Base-by-base conservation (phyloP, 1,140 invertebrate genomes). In the Danaus melanippus region DNA sequence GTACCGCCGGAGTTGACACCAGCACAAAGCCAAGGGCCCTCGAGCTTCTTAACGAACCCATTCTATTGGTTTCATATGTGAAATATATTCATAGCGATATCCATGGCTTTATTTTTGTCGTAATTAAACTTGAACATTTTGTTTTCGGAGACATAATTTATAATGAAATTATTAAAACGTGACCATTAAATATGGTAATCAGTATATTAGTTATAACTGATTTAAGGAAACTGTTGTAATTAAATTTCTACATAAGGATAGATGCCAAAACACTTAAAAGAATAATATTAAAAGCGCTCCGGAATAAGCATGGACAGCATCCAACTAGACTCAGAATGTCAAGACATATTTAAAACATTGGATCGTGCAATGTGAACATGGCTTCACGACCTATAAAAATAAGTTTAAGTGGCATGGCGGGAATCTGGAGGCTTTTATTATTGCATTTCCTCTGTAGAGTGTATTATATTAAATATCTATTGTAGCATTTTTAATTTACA, bases 1-100 rank as follows among this genome's bases (percentile, higher is more conserved):
- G 58, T 54, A 56, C 53, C 66, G 58, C 62, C 62, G 67, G 60
- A 66, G 46, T 70, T 75, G 79, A 75, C 72, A 67, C 70, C 70
- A 58, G 75, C 71, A 81, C 74, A 83, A 81, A 76, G 58, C 66
- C 45, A 58, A 63, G 82, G 54, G 78, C 78, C 62, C 77, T 85
- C 51, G 56, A 75, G 68, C 52, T 68, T 74, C 79, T 77, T 84
- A 85, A 85, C 82, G 82, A 85, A 79, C 58, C 74, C 69, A 85
- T 85, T 85, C 78, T 83, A 73, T 77, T 65, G 72, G 69, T 76
- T 81, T 85, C 82, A 79, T 79, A 82, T 70, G 78, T 79, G 75
- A 81, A 76, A 70, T 71, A 73, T 79, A 64, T 55, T 62, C 58
- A 58, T 59, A 47, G 42, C 42, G 39, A 44, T 69, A 67, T 32